Conservation (phyloP, 2,797 vertebrate species). For the Chromis chromis region DNA sequence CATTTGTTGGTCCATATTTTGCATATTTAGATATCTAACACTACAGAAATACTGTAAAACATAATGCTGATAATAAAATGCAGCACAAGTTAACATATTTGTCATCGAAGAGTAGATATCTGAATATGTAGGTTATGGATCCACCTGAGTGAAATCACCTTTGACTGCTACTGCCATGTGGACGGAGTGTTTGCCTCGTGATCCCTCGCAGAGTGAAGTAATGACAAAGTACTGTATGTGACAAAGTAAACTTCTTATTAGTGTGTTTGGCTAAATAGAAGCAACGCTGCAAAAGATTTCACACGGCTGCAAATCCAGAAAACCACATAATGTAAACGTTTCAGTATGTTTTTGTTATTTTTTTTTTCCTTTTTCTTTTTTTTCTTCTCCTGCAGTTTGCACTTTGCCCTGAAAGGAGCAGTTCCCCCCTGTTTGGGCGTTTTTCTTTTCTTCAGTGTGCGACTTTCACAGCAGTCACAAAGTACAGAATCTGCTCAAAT, state of each 20-base stretch:
- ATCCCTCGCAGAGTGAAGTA: constrained; percentile 24
- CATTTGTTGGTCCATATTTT: constrained; percentile 58
- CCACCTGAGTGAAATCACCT: constrained; percentile 54
- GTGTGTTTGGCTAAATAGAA: constrained; percentile 44
- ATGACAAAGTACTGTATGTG: constrained; percentile 18
- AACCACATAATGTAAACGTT: constrained; percentile 61
- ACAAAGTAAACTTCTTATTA: constrained; percentile 15
- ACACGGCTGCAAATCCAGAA: constrained; percentile 36
- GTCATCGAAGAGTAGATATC: constrained; percentile 42
- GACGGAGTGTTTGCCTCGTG: constrained; percentile 61
- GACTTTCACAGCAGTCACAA: constrained; percentile 68
- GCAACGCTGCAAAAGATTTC: constrained; percentile 34
- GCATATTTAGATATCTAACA: constrained; percentile 62
- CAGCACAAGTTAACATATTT: constrained; percentile 21
- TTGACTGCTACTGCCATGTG: constrained; percentile 53
- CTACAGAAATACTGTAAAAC: constrained; percentile 46
- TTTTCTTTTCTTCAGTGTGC: constrained; percentile 72
- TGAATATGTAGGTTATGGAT: constrained; percentile 61
- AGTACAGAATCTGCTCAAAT: constrained; percentile 33
- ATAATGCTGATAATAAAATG: constrained; percentile 28
- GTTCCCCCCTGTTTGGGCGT: constrained; percentile 1
- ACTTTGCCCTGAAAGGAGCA: constrained; percentile 33
- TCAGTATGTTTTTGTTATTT: constrained; percentile 4
- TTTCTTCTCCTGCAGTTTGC: constrained; percentile 27
- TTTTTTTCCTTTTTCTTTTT: neutral